Conservation (phyloP, 2,888 invertebrate genomes). For the Ennomos erosarius region DNA sequence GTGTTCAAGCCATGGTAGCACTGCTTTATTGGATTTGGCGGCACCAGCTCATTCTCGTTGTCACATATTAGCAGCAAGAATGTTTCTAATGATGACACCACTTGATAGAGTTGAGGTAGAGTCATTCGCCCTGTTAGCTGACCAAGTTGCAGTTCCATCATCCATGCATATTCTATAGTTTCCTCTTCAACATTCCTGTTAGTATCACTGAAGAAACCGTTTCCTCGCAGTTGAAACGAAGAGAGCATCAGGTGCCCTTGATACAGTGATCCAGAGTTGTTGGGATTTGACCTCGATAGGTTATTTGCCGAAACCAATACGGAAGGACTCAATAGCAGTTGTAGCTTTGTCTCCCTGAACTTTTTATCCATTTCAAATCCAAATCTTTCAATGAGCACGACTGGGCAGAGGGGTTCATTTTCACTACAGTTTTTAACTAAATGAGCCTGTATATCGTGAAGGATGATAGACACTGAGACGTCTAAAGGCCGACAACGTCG, state of each 20-base stretch:
- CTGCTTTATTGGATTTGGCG: constrained; percentile 91
- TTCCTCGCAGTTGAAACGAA: constrained; percentile 95
- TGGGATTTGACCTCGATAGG: constrained; percentile 86
- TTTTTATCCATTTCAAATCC: constrained; percentile 99
- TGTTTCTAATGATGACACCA: constrained; percentile 95
- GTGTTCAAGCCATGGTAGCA: constrained; percentile 93
- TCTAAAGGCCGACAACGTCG: constrained; percentile 95
- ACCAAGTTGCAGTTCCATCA: constrained; percentile 97
- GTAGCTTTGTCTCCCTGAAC: constrained; percentile 95
- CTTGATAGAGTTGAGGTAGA: constrained; percentile 94
- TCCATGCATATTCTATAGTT: constrained; percentile 98
- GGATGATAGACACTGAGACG: constrained; percentile 95
- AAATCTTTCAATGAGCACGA: constrained; percentile 94
- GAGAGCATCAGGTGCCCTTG: constrained; percentile 95
- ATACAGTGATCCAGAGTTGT: constrained; percentile 83
- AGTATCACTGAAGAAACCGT: constrained; percentile 98
- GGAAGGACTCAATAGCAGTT: constrained; percentile 95
- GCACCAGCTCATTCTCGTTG: constrained; percentile 94
- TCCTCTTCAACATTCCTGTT: constrained; percentile 96
- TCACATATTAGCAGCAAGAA: constrained; percentile 94
- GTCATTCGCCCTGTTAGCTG: constrained; percentile 96
- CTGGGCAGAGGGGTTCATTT: constrained; percentile 96
- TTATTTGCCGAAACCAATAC: constrained; percentile 92
- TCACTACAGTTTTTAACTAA: constrained; percentile 96
- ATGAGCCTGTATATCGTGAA: constrained; percentile 98